A percentile compares a stretch with the other conserved stretches of the same genome.
These are phyloP conservation scores for Antedon bifida DNA, from an alignment of 35 echinoderm and acorn worm genomes.

Conservation along the genomic window DNA sequence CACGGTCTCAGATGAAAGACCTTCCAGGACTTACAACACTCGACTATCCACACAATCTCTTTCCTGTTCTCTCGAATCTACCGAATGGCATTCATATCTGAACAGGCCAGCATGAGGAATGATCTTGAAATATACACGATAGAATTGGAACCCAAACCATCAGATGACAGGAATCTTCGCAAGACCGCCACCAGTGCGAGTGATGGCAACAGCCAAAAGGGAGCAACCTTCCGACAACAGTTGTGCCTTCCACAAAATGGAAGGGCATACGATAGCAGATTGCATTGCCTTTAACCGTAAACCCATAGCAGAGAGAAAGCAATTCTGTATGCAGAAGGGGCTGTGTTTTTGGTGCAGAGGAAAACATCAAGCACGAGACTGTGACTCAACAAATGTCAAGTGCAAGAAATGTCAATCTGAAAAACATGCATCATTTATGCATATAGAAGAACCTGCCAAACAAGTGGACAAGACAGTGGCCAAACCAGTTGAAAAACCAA, in stretches of 20 bases:
- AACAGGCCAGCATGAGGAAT: background rate
- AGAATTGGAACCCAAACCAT: background rate
- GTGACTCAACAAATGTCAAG: background rate
- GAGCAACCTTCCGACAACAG: background rate
- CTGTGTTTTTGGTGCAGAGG: conserved; percentile 10
- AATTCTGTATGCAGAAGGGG: conserved; percentile 19
- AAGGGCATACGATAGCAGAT: background rate
- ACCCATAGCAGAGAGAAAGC: conserved; percentile 11
- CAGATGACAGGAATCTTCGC: background rate
- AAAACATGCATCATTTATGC: conserved; percentile 7
- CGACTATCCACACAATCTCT: conserved; percentile 21
- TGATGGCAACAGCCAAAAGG: background rate
- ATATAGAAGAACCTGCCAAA: background rate
- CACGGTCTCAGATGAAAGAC: conserved; percentile 11
- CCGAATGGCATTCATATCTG: conserved; percentile 8
- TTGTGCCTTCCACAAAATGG: background rate
- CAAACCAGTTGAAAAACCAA: background rate
- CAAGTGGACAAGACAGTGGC: background rate
- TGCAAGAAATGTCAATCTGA: conserved; percentile 8
- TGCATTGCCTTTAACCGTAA: conserved; percentile 8
- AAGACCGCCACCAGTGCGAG: background rate
- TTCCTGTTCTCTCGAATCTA: conserved; percentile 27
- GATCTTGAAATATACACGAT: conserved; percentile 7
- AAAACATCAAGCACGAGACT: conserved; percentile 14
- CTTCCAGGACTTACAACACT: conserved; percentile 13